phyloP scores from a whole-genome alignment of 2,797 vertebrate genomes.

The Takifugu ocellatus region DNA sequence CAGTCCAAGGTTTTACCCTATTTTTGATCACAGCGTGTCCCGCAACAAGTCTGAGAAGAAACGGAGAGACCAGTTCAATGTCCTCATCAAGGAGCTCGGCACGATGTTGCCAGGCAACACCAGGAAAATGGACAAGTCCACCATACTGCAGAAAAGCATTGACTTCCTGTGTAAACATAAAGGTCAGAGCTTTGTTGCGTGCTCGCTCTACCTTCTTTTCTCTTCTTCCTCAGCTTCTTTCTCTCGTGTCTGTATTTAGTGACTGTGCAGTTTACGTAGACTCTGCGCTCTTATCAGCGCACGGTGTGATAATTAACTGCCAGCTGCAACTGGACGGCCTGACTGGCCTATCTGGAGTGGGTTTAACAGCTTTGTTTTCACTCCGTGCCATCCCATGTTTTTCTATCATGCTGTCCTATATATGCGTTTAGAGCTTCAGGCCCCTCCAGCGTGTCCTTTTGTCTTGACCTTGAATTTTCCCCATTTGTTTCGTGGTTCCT shows the following conservation, averaged over 20 bases:
- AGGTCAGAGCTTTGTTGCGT: slow-evolving; percentile 75
- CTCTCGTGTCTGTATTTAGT: not conserved
- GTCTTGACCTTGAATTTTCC: not conserved
- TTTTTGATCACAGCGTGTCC: slow-evolving; percentile 80
- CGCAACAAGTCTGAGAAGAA: slow-evolving; percentile 99
- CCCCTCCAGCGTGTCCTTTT: not conserved
- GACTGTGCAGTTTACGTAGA: not conserved
- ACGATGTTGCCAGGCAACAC: slow-evolving; percentile 97
- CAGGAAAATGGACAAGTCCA: slow-evolving; percentile 98
- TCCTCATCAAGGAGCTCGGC: slow-evolving; percentile 97
- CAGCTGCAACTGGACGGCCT: slow-evolving; percentile 2
- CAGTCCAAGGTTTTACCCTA: not conserved
- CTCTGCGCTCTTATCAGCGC: slow-evolving; percentile 12
- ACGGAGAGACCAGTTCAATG: slow-evolving; percentile 98
- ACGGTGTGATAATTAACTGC: slow-evolving; percentile 1
- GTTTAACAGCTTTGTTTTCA: slow-evolving; percentile 28
- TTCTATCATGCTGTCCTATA: slow-evolving; percentile 8
- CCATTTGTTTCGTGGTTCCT: slow-evolving; percentile 6
- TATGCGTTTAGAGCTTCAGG: not conserved
- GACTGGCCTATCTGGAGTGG: slow-evolving; percentile 16
- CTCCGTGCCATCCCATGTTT: slow-evolving; percentile 15
- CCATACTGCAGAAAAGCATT: slow-evolving; percentile 96
- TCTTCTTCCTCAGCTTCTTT: not conserved
- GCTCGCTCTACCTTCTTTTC: slow-evolving; percentile 19
- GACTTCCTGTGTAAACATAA: slow-evolving; percentile 97